Percentiles rank a stretch among this genome's conserved stretches.
phyloP scores from a whole-genome alignment of 2,797 vertebrate species.

The Ispidina picta region DNA sequence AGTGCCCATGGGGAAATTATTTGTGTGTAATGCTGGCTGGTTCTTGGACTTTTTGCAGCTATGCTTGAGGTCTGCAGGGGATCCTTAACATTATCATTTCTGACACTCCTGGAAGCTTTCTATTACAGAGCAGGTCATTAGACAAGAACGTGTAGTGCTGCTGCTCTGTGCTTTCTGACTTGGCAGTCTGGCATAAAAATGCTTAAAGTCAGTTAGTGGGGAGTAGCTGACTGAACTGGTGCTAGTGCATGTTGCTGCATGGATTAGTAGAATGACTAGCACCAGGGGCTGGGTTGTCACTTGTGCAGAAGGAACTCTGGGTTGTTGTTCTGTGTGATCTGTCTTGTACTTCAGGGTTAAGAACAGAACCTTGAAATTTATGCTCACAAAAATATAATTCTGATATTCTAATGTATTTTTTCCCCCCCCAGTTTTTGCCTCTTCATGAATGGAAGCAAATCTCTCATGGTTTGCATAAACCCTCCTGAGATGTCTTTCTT shows the following conservation, averaged over 20 bases:
- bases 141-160: background rate
- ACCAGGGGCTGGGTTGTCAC: background rate
- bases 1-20: background rate
- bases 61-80: background rate
- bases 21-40: background rate
- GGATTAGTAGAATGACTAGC: background rate
- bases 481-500: background rate
- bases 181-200: background rate
- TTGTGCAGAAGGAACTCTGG: background rate
- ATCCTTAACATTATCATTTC: background rate
- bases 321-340: background rate
- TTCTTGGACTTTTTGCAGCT: background rate
- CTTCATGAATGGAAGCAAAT: background rate
- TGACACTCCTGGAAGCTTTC: background rate
- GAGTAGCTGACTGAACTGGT: background rate
- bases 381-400: background rate
- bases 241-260: background rate
- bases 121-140: background rate
- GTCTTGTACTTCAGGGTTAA: background rate
- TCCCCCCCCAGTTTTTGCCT: rapidly evolving
- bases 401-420: background rate
- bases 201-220: background rate
- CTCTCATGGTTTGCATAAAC: background rate
- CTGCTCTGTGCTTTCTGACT: background rate
- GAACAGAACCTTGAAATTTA: background rate